Conservation (phyloP, 2,113 vertebrate genomes). For the Panurus biarmicus region DNA sequence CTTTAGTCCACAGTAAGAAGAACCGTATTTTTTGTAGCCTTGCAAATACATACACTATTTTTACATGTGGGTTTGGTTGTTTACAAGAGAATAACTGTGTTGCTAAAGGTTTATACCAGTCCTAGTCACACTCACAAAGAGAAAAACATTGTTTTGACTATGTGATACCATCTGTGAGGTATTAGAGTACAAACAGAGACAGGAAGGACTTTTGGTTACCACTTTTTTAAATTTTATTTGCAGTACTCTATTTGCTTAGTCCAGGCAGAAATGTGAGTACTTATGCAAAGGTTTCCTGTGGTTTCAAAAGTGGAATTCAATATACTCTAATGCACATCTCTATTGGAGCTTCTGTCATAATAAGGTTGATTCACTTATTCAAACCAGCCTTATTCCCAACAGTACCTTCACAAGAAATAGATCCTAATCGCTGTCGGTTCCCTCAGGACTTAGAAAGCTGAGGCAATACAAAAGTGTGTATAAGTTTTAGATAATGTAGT, state of each 20-base stretch:
- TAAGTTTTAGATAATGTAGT: conserved; percentile 62
- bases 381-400: conserved; percentile 55
- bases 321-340: conserved; percentile 28
- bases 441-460: conserved; percentile 34
- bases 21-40: neutral
- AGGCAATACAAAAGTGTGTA: conserved; percentile 50
- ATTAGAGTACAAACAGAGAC: neutral
- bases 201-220: neutral
- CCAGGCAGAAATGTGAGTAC: neutral
- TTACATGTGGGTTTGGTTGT: neutral
- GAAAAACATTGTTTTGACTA: neutral
- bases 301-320: conserved; percentile 24
- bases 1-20: neutral
- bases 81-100: neutral
- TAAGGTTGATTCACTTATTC: conserved; percentile 57
- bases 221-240: neutral
- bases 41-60: neutral
- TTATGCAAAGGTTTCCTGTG: conserved; percentile 19
- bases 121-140: neutral
- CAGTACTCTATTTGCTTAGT: neutral
- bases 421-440: conserved; percentile 57
- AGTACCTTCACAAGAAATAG: conserved; percentile 64
- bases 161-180: neutral
- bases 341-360: conserved; percentile 53
- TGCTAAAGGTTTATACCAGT: neutral